Conservation (phyloP, 2,113 vertebrate genomes). For the Saguinus imperator region DNA sequence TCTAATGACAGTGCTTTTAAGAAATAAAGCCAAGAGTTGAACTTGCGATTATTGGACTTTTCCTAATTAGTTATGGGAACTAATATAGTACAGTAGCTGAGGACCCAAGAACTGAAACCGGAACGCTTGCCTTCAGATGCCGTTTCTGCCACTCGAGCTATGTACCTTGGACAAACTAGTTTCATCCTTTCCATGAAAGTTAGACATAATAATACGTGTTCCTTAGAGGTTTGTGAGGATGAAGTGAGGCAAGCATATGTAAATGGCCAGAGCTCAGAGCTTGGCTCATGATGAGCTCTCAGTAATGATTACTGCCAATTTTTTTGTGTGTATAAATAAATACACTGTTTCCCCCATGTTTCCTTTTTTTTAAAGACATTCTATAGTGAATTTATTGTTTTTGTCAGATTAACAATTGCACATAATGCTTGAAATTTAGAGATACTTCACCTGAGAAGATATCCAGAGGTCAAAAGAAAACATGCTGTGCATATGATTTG, state of each 20-base stretch:
- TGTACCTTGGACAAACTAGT: background rate
- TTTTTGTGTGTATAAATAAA: background rate
- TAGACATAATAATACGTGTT: background rate
- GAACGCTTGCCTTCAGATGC: background rate
- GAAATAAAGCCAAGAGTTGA: background rate
- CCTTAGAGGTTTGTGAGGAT: background rate
- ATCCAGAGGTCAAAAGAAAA: background rate
- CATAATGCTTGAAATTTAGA: conserved; percentile 13
- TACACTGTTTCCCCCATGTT: background rate
- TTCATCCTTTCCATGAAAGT: background rate
- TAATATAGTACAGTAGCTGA: background rate
- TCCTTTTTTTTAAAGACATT: background rate
- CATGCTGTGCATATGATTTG: background rate
- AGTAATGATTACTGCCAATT: background rate
- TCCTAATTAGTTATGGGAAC: background rate
- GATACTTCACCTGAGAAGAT: background rate
- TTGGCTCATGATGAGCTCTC: background rate
- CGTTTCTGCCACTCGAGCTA: background rate
- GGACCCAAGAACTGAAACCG: background rate
- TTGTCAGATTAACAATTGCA: background rate
- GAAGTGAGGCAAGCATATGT: background rate
- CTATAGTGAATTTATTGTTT: background rate
- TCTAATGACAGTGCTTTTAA: background rate
- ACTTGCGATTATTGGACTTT: background rate
- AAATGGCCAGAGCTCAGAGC: background rate